These are phyloP conservation scores for Stichopus chloronotus DNA, from an alignment of 35 echinoderm and acorn worm genomes.

Conservation along the genomic window DNA sequence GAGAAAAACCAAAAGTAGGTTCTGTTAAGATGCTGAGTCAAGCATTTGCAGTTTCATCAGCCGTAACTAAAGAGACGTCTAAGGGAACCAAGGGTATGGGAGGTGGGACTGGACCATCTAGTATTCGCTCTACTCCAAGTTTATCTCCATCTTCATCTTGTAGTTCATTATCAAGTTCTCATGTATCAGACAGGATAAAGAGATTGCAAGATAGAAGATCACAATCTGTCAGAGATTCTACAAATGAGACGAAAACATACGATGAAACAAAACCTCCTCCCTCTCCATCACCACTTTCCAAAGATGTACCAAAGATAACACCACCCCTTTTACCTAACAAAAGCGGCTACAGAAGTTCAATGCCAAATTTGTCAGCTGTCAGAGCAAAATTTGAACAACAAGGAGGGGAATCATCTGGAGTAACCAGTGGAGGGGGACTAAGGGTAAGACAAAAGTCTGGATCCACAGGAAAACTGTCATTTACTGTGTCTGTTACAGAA, in stretches of 20 bases:
- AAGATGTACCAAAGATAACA: conserved; percentile 38
- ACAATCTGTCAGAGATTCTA: conserved; percentile 18
- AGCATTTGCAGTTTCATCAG: conserved; percentile 69
- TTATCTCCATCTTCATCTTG: conserved; percentile 85
- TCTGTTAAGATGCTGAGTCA: conserved; percentile 85
- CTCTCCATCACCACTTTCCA: not conserved
- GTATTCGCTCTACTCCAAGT: conserved; percentile 79
- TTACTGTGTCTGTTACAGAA: conserved; percentile 57
- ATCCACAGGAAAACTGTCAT: conserved; percentile 41
- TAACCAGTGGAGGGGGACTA: conserved; percentile 2
- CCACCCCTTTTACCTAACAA: conserved; percentile 35
- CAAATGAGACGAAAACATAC: not conserved
- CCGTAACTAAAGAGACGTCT: conserved; percentile 39
- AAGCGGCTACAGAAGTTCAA: conserved; percentile 66
- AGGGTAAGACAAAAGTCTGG: conserved; percentile 51
- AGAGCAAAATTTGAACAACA: conserved; percentile 79
- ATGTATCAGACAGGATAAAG: conserved; percentile 80
- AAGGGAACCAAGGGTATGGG: not conserved
- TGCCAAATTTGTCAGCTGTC: conserved; percentile 73
- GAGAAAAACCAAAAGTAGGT: conserved; percentile 71
- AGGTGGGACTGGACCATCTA: conserved; percentile 66
- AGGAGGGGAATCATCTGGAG: not conserved
- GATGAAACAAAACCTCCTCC: conserved; percentile 23
- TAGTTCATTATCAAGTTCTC: conserved; percentile 67
- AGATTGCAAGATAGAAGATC: conserved; percentile 68